These are phyloP conservation scores for Caenorhabditis japonica DNA, from an alignment of 2,888 invertebrate species.

Conservation along the genomic window DNA sequence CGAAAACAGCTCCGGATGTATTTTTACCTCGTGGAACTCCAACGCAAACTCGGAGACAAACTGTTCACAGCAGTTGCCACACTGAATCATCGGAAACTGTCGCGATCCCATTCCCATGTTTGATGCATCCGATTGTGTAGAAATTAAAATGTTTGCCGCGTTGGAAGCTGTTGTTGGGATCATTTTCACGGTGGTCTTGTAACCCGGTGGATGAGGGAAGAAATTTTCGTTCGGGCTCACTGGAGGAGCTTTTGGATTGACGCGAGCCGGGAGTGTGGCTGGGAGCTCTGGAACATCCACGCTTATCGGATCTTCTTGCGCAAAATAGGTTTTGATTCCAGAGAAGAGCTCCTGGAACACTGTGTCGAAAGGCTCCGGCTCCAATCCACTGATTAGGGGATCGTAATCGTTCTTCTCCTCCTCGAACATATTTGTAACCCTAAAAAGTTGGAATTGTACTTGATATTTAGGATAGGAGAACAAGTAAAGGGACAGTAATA, in stretches of 20 bases:
- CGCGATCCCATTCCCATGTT: constrained; percentile 3
- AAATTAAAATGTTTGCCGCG: too few relatives aligned
- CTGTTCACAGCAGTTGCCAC: constrained; percentile 5
- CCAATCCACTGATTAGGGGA: constrained; percentile 34
- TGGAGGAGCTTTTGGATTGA: too few relatives aligned
- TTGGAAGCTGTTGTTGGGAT: too few relatives aligned
- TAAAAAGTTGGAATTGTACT: too few relatives aligned
- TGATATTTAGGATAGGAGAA: too few relatives aligned
- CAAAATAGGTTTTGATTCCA: constrained; percentile 22
- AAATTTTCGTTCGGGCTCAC: too few relatives aligned
- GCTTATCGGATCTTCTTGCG: neutral
- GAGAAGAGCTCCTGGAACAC: constrained; percentile 27
- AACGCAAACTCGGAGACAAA: constrained; percentile 32
- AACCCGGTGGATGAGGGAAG: constrained; percentile 4
- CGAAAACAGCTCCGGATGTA: constrained; percentile 14
- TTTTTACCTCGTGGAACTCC: constrained; percentile 26
- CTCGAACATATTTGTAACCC: constrained; percentile 1
- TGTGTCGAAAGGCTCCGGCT: constrained; percentile 26
- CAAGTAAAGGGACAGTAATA: too few relatives aligned
- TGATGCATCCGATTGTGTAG: too few relatives aligned
- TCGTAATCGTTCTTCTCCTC: constrained; percentile 21
- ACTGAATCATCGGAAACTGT: constrained; percentile 26
- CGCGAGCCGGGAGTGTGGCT: too few relatives aligned
- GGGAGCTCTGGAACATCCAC: neutral
- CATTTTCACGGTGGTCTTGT: too few relatives aligned